phyloP scores from a whole-genome alignment of 2,113 vertebrate genomes.

The Synchiropus splendidus region DNA sequence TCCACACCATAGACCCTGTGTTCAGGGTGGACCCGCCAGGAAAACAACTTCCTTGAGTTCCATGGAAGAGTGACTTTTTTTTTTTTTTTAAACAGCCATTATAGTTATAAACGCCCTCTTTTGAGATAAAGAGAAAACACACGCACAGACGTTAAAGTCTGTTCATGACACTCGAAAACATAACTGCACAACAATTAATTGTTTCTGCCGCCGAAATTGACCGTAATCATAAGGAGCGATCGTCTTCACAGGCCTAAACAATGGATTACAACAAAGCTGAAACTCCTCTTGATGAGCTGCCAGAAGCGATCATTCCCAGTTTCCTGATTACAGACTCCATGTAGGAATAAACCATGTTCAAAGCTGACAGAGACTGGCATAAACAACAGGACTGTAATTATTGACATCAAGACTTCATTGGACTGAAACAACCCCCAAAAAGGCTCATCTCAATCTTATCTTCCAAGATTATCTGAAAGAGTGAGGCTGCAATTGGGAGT shows the following conservation, averaged over 20 bases:
- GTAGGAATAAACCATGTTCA: constrained; percentile 4
- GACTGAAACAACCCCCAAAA: no score
- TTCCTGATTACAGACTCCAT: constrained; percentile 16
- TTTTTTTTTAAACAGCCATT: no score
- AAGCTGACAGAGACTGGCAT: no score
- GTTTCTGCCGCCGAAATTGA: constrained; percentile 6
- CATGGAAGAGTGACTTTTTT: constrained; percentile 5
- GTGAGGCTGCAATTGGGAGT: no score
- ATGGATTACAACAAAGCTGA: constrained; percentile 29
- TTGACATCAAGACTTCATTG: no score
- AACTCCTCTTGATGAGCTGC: constrained; percentile 5
- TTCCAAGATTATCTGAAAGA: no score
- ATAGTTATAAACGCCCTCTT: no score
- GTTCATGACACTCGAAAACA: not conserved
- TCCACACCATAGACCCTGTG: constrained; percentile 15
- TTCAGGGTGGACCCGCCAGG: constrained; percentile 20
- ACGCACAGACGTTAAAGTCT: no score
- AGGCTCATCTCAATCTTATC: no score
- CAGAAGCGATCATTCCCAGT: constrained; percentile 10
- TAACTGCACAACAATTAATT: not conserved
- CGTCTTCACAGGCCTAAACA: constrained; percentile 6
- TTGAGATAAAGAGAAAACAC: no score
- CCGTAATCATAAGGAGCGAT: not conserved
- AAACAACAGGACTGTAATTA: no score
- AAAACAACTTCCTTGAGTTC: constrained; percentile 27